Base-by-base conservation (phyloP, 1,140 invertebrate genomes). In the Drosophila setifemur region DNA sequence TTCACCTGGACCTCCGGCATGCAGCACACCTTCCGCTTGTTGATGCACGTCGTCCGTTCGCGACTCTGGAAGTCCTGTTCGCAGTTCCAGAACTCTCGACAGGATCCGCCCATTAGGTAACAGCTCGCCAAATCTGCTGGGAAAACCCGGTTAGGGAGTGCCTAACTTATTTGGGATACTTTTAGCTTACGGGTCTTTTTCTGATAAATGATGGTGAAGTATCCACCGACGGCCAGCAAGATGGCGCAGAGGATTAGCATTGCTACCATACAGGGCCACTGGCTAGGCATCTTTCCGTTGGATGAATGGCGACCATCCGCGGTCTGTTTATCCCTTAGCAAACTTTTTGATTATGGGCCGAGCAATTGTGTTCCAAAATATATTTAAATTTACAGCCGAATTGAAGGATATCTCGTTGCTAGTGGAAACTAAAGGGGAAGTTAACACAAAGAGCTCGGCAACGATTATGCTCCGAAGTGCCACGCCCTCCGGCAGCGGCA, bases 21-120 rank as follows among this genome's bases (percentile, higher is more conserved):
- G 12, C 73, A 76, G 26, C 73, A 76, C 25, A 76, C 37, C 33
- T 76, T 76, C 0, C 57, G 66, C 11, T 26, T 40, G 9, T 67
- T 3, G 7, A 72, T 18, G 11, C 73, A 76, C 9, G 28, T 45
- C 4, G 73, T 76, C 11, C 12, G 29, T 0, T 42, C 3, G 2
- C 12, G 11, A 11, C 48, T 12, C 1, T 49, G 58, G 6, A 1
- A n/a, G 1, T n/a, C 7, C 1, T 14, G 2, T 0, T 12, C 2
- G 21, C 73, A 76, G 12, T 33, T 29, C 21, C 42, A 25, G 2
- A 14, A 0, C 5, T 76, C 73, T 8, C 19, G 31, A 5, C 73
- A 76, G 0, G 6, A 14, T 5, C 73, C 73, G 2, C 35, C 50
- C 5, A 19, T 6, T 0, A 6, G 8, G 31, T 1, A 52, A 16